phyloP scores from a whole-genome alignment of 2,797 vertebrate species.

The Oryzias dopingdopingensis region DNA sequence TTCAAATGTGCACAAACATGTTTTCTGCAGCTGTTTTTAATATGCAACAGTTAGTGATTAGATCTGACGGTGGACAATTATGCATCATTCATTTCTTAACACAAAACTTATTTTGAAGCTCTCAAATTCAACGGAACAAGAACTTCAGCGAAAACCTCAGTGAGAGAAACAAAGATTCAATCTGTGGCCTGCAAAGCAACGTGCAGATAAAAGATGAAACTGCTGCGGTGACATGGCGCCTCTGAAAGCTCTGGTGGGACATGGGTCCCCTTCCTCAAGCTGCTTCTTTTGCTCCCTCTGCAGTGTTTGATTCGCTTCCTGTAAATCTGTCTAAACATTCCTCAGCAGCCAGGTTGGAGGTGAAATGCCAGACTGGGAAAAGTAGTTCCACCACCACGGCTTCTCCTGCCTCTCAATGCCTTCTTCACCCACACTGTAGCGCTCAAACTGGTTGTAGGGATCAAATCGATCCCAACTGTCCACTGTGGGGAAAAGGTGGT shows the following conservation, averaged over 20 bases:
- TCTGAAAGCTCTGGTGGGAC: constrained; percentile 17
- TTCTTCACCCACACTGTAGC: constrained; percentile 49
- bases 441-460: constrained; percentile 82
- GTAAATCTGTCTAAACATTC: constrained; percentile 65
- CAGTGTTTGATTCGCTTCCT: constrained; percentile 11
- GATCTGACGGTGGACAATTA: too few species aligned
- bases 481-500: constrained; percentile 73
- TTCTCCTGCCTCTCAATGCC: constrained; percentile 79
- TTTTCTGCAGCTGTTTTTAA: too few species aligned
- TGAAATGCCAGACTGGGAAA: constrained; percentile 83
- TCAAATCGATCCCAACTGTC: constrained; percentile 75
- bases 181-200: constrained; percentile 12
- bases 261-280: constrained; percentile 21
- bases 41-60: too few species aligned
- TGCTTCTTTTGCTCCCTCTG: constrained; percentile 11
- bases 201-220: too few species aligned
- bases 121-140: too few species aligned
- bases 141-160: too few species aligned
- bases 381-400: constrained; percentile 98
- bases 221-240: constrained; percentile 1
- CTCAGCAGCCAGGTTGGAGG: constrained; percentile 91
- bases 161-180: background rate
- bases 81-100: too few species aligned
- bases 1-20: too few species aligned
- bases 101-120: too few species aligned